Evolutionary conservation across 2,888 invertebrate species (phyloP), one percentile per base, ranked within the genome.

Genomic region (Taenaris catops): DNA sequence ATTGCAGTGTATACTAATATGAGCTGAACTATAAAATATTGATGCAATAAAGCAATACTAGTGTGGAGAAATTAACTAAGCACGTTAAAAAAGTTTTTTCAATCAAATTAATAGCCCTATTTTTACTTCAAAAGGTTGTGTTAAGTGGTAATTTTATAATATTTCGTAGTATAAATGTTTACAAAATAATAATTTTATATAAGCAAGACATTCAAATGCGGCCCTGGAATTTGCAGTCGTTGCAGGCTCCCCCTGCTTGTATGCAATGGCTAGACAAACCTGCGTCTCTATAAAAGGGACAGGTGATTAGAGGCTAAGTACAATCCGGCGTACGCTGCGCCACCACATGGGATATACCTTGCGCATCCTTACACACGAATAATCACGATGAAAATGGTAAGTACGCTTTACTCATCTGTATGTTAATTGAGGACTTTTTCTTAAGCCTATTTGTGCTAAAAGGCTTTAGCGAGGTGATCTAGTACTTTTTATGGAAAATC

Each of bases 221-320:
- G 50, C 71, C 61, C 83, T 80, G 83, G 45, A 39, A 44, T 48
- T 57, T 69, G 67, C 69, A 76, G 62, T 61, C 53, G 59, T 54
- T 74, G 70, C 71, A 74, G 58, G 52, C 72, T 76, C 79, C 83
- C 81, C 74, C 76, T 63, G 66, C 70, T 46, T 60, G 63, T 63
- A 63, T 73, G 78, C 76, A 74, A 67, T 70, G 65, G 62, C 71
- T 80, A 83, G 79, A 79, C 79, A 81, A 84, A 83, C 63, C 69
- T 58, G 68, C 74, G 78, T 74, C 72, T 83, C 80, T 86, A 86
- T 86, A 86, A 71, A 86, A 86, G 84, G 84, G 80, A 81, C 81
- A 67, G 71, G 62, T 81, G 78, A 83, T 83, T 81, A 83, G 69
- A 62, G 54, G 55, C 68, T 68, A 76, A 72, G 80, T 84, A 83